Base-by-base conservation (phyloP, 2,888 invertebrate genomes). In the Formica aserva region DNA sequence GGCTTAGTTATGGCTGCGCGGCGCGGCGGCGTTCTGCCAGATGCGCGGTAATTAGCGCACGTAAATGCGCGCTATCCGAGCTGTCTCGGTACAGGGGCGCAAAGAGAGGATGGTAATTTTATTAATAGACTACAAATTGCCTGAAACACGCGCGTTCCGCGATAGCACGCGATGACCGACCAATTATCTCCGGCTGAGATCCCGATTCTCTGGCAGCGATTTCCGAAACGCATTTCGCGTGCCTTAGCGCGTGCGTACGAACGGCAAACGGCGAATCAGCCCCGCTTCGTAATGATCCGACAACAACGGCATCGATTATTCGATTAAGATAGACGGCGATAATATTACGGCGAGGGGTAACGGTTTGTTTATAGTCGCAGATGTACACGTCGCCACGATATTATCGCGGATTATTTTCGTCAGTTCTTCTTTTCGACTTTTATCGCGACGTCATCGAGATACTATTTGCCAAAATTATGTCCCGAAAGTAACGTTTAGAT, bases 121-220 rank as follows among this genome's bases (percentile, higher is more conserved):
- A 90, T 90, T 90, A 90, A 90, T 90, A 90, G 89, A 86, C 84
- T 90, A 90, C 90, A 90, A 90, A 90, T 90, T 90, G 90, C 71
- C 62, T 57, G 90, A 87, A 85, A 85, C 84, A 52, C n/a, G 52
- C 52, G 74, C 86, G 82, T 41, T 82, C 45, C 52, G 57, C 76
- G 72, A 86, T 87, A 77, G 57, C 77, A 22, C 85, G 71, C 85
- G 87, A 90, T 88, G 87, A 87, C 87, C 88, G 87, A 66, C 69
- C 88, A 89, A 89, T 89, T 90, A 87, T 86, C 87, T 69, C 72
- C 72, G 83, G 71, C 55, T 62, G 55, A 18, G 38, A 67, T 65
- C 63, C 38, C 60, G 67, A n/a, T 52, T 63, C 74, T 62, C 83
- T 60, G 72, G 38, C 41, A 52, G 74, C 29, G 75, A 38, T 82